Evolutionary conservation across 92 coral and sea anemone species (phyloP), one percentile per base, ranked within the genome.

Genomic region (Plumapathes pennacea): DNA sequence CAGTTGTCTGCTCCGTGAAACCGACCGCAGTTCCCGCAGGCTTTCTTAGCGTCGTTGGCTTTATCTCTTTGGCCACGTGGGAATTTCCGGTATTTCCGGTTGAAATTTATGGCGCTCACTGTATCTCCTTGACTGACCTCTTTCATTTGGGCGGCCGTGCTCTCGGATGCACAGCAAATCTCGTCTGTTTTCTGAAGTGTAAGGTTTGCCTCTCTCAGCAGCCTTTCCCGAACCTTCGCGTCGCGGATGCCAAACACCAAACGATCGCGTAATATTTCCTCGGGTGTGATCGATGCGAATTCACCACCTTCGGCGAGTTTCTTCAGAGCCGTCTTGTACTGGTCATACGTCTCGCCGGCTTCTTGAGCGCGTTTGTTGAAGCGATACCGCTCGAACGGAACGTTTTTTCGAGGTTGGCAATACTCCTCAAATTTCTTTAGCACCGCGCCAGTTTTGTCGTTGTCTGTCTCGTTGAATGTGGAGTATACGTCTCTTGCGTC

Each of bases 381-480:
- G 0, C 60, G 65, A 45, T 39, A 78, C 4, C 80, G 23, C 48
- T 75, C 60, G 62, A 52, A 76, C 18, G 78, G 75, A 62, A 69
- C 66, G 36, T 62, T 82, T 50, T 51, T 82, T 25, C 80, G 60
- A 0, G 83, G 84, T 25, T 76, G 74, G 38, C 88, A 75, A 23
- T 81, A 67, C 10, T 67, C 71, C 0, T 32, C 64, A 28, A 77
- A 60, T 12, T 46, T 54, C 8, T 54, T 30, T 21, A 61, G 28
- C 32, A 76, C 76, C 1, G 62, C 38, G 11, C 23, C 37, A 3
- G 66, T 73, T 31, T 77, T 60, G 4, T 15, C 8, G 11, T 38
- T 20, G 60, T 50, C 62, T 12, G 23, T 78, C 32, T 50, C 71
- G 2, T 15, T 38, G 22, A 58, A 58, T 10, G 56, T 43, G 13